Evolutionary conservation across 2,888 invertebrate genomes (phyloP), one percentile per base, ranked within the genome.

Genomic region (Leptogaster cylindrica): DNA sequence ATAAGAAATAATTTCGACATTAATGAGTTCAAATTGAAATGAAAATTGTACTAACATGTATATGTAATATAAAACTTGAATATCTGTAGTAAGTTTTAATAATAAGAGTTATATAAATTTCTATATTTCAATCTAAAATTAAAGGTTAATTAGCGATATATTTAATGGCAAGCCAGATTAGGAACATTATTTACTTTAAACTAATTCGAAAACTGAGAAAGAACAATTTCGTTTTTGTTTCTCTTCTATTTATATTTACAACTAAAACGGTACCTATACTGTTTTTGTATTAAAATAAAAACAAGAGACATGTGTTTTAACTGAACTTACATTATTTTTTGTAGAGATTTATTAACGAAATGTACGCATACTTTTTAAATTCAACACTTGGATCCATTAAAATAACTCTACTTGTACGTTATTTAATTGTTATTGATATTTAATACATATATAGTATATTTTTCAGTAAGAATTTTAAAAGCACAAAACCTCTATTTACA

Each of bases 381-480:
- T 55, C 44, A 61, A 44, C 27, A 44, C 41, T 41, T 44, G 16
- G 39, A 61, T 25, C 18, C 61, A 44, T 44, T 61, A 44, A 61
- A 61, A 44, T 44, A 61, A 44, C 44, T 44, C 44, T 44, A 48
- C 52, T 51, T 63, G 50, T 63, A 69, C 28, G 69, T 67, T 69
- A 69, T 69, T 69, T 67, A 67, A 69, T 63, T 69, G 69, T 69
- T 69, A 67, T 69, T 50, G 55, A 69, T 67, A 69, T 66, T 67
- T 67, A 69, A 69, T 67, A 66, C 41, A 48, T 55, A 36, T 36
- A 55, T 44, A 68, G 63, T 66, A 67, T 67, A 69, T 69, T 66
- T n/a, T 65, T 68, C 44, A 66, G 66, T 68, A 68, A 63, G 68
- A 63, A 25, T 69, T 69, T 20, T 61, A 61, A 61, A 44, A 44